Base-by-base conservation (phyloP, 2,797 vertebrate genomes). In the Psittacula echo region DNA sequence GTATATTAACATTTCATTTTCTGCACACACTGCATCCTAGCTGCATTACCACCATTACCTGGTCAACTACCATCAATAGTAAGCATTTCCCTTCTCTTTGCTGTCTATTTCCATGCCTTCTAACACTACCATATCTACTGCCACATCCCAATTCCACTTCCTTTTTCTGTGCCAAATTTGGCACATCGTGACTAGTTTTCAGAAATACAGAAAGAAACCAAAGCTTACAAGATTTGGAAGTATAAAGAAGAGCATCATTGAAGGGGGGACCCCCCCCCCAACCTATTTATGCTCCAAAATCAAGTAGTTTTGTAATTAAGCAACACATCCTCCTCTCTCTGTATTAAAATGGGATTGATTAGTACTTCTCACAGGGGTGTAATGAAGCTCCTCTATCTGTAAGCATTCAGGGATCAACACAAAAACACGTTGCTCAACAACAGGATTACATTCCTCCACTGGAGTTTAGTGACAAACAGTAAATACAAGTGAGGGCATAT, bases 361-460 rank as follows among this genome's bases (percentile, higher is more conserved):
- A 34, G 29, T 41, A 37, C 30, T 83, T 65, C 66, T 78, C 72
- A 71, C 37, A 84, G 30, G 17, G 20, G 18, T 0, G 0, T 18
- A 66, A 68, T 7, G 13, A 86, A 88, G 45, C 20, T 1, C 0
- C 20, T 2, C 0, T 32, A 78, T 29, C 72, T 74, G 0, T 27
- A 68, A 62, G 7, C 2, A 44, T 12, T 61, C 26, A n/a, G 16
- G 62, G 70, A 92, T 53, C 56, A 75, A 19, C 66, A 78, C 2
- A 9, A 76, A 32, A 37, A 32, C 37, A 21, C 0, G 2, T 26
- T 71, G 68, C 72, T 77, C 85, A 70, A 48, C 8, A 84, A 1
- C 30, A 53, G 24, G n/a, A 24, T 42, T 22, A 44, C 34, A 26
- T 39, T 70, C 73, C 39, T 29, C 34, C 56, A 34, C n/a, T 9